Evolutionary conservation across 2,888 invertebrate genomes (phyloP), one percentile per base, ranked within the genome.

Genomic region (Anarsia innoxiella): DNA sequence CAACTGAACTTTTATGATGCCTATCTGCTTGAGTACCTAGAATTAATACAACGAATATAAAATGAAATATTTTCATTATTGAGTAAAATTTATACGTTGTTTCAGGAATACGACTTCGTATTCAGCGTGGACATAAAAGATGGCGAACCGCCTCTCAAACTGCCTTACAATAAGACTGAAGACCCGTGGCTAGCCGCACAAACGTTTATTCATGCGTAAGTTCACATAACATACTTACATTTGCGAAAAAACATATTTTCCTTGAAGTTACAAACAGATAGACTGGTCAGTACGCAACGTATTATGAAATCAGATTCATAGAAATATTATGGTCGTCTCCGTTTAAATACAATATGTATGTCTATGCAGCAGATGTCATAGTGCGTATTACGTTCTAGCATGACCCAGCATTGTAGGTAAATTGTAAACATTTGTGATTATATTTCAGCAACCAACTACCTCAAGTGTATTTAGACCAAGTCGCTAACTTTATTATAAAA

Each of bases 41-140:
- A n/a, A n/a, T n/a, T n/a, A n/a, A n/a, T n/a, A n/a, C n/a, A n/a
- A 19, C 8, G 19, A 19, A 19, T 5, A 19, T 19, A 5, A 19
- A 19, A 19, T 19, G 19, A 5, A 19, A 3, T 19, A 19, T 19
- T n/a, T 12, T 10, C 11, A 29, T 41, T n/a, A n/a, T n/a, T n/a
- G n/a, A n/a, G n/a, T n/a, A n/a, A n/a, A n/a, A n/a, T n/a, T n/a
- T n/a, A n/a, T n/a, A n/a, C n/a, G n/a, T n/a, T n/a, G n/a, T n/a
- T 33, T 23, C 60, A 82, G 86, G 93, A 95, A 59, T 99, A 97
- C 64, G 99, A 99, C 78, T 97, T 90, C 75, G 97, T 98, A 15
- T 98, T 99, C 71, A 92, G 90, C 48, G 95, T 99, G n/a, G 97
- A 97, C 57, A 92, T 98, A 37, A 94, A 96, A 60, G 97, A 97